phyloP scores from a whole-genome alignment of 2,113 vertebrate genomes.

The Urocynchramus pylzowi region DNA sequence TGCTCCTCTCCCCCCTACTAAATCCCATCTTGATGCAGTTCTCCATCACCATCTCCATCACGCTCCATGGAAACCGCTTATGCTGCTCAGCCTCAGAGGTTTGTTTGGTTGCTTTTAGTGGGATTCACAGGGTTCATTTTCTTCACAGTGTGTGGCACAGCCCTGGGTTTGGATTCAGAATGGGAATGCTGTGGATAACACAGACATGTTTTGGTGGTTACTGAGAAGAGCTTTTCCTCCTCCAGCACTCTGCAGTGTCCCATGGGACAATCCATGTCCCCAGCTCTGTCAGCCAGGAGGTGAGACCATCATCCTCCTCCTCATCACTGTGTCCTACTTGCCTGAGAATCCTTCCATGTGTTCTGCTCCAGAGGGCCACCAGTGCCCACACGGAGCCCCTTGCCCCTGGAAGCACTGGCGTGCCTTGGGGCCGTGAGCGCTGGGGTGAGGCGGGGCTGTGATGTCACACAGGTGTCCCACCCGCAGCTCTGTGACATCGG shows the following conservation, averaged over 20 bases:
- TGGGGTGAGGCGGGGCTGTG: not conserved
- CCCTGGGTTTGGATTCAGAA: not conserved
- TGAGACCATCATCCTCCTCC: not conserved
- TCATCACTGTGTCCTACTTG: not conserved
- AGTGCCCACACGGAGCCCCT: not conserved
- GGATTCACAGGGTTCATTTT: not conserved
- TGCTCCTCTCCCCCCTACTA: not conserved
- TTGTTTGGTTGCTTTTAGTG: no score
- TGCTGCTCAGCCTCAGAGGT: fast-evolving
- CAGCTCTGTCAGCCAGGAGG: not conserved
- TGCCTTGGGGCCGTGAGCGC: fast-evolving
- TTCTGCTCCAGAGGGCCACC: not conserved
- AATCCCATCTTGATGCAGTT: not conserved
- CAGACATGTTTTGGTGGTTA: not conserved
- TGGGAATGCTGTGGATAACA: not conserved
- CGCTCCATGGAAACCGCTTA: fast-evolving
- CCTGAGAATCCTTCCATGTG: not conserved
- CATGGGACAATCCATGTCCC: not conserved
- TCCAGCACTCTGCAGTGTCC: not conserved
- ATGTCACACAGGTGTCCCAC: not conserved
- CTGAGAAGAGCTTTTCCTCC: not conserved
- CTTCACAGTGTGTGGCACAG: not conserved
- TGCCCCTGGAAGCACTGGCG: not conserved
- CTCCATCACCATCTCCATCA: not conserved
- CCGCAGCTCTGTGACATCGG: not conserved